Evolutionary conservation across 1,140 invertebrate species (phyloP).

Genomic region (Drosophila takahashii): DNA sequence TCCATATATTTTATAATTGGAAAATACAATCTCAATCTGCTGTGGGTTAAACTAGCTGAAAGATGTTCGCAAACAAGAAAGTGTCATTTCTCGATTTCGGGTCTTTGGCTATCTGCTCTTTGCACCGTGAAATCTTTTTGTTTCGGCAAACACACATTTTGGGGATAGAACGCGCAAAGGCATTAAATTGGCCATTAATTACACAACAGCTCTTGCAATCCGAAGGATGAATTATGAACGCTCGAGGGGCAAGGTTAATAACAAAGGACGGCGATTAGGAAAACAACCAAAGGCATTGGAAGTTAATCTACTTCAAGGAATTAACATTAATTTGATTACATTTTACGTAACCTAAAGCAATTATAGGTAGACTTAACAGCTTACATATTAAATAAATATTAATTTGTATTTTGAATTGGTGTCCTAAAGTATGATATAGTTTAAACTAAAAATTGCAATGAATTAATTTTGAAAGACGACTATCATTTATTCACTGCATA

Average conservation of each 20-base stretch:
- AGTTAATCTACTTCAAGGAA: background rate
- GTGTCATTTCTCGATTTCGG: conserved; percentile 12
- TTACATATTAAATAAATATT: conserved; percentile 1
- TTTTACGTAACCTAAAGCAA: background rate
- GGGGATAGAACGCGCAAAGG: conserved; percentile 18
- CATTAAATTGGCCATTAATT: conserved; percentile 50
- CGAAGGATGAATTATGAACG: conserved; percentile 8
- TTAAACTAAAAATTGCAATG: too few relatives aligned
- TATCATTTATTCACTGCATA: too few relatives aligned
- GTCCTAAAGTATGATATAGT: too few relatives aligned
- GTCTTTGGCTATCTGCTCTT: conserved; percentile 13
- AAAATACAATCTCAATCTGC: background rate
- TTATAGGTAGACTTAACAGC: conserved; percentile 3
- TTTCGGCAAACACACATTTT: conserved; percentile 21
- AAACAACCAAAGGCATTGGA: conserved; percentile 1
- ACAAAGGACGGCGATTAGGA: conserved; percentile 2
- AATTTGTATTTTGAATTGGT: too few relatives aligned
- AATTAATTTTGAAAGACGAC: too few relatives aligned
- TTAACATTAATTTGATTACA: conserved; percentile 9
- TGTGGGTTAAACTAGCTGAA: conserved; percentile 6
- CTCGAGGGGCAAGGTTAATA: conserved; percentile 1
- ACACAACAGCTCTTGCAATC: conserved; percentile 5
- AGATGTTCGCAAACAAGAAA: conserved; percentile 18
- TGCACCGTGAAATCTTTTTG: conserved; percentile 11
- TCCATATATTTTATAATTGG: background rate